Evolutionary conservation across 2,113 vertebrate species (phyloP).

Genomic region (Caretta caretta): DNA sequence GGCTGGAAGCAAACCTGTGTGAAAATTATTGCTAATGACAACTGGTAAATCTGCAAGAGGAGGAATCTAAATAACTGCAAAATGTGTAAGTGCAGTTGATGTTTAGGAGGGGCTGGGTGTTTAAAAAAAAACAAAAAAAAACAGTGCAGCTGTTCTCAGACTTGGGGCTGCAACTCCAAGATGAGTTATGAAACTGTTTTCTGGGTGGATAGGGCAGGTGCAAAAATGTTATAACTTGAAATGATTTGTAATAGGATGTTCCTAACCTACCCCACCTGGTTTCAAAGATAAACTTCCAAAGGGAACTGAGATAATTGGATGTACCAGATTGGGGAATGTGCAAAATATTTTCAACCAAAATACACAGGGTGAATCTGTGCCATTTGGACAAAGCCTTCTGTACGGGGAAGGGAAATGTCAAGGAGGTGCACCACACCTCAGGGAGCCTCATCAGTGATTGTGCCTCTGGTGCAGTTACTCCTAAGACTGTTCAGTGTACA

Average conservation of each 20-base stretch:
- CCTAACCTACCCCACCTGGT: not conserved
- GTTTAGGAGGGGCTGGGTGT: not conserved
- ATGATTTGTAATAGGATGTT: not conserved
- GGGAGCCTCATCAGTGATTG: not conserved
- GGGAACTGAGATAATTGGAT: not conserved
- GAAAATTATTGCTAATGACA: not conserved
- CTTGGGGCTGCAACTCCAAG: not conserved
- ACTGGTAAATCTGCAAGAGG: not conserved
- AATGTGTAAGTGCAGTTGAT: not conserved
- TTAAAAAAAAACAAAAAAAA: not conserved
- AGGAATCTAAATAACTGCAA: not conserved
- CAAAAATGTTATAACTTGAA: not conserved
- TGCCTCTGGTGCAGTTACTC: not conserved
- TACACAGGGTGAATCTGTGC: accelerated
- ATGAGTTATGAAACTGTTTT: not conserved
- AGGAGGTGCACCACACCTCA: not conserved
- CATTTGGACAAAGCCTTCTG: not conserved
- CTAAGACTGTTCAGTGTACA: not conserved
- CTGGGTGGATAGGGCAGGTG: not conserved
- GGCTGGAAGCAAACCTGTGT: not conserved
- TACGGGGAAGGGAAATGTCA: not conserved
- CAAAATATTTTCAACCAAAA: not conserved
- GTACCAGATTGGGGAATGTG: not conserved
- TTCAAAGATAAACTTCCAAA: not conserved
- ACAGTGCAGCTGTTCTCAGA: not conserved